Conservation (phyloP, 2,888 invertebrate species). For the Cerceris rybyensis region DNA sequence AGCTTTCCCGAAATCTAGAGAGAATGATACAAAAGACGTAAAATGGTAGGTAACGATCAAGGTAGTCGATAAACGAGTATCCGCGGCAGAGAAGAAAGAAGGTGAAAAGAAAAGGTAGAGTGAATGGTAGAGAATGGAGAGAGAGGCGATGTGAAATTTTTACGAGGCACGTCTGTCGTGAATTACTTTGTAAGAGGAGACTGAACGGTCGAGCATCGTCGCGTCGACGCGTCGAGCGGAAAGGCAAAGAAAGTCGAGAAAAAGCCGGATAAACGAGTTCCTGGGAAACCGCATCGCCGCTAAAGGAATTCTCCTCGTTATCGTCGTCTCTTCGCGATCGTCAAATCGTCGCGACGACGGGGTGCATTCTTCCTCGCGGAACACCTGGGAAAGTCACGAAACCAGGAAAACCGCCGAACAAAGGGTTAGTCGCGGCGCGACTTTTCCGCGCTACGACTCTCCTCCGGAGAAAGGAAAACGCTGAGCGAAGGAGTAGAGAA, state of each 20-base stretch:
- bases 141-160: slow-evolving; percentile 7
- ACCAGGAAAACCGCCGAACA: too few relatives aligned
- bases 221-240: slow-evolving; percentile 19
- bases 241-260: slow-evolving; percentile 29
- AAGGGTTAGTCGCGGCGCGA: too few relatives aligned
- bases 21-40: slow-evolving; percentile 12
- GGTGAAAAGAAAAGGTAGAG: background rate
- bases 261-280: slow-evolving; percentile 22
- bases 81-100: background rate
- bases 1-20: slow-evolving; percentile 27
- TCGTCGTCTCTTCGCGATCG: slow-evolving; percentile 15
- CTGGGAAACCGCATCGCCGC: slow-evolving; percentile 29
- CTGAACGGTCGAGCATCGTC: background rate
- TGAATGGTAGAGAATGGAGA: slow-evolving; percentile 9
- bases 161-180: background rate
- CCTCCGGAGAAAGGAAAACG: slow-evolving; percentile 1
- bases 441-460: background rate
- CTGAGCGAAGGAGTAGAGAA: slow-evolving; percentile 15
- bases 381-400: too few relatives aligned
- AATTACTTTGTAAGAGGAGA: background rate
- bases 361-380: slow-evolving; percentile 5
- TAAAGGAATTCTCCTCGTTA: slow-evolving; percentile 8
- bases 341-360: slow-evolving; percentile 5
- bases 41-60: slow-evolving; percentile 1
- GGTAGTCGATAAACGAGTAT: slow-evolving; percentile 8